Percentiles rank a stretch among this genome's conserved stretches.
These are phyloP conservation scores for Aramus guarauna DNA, from an alignment of 2,113 vertebrate species.

Conservation along the genomic window DNA sequence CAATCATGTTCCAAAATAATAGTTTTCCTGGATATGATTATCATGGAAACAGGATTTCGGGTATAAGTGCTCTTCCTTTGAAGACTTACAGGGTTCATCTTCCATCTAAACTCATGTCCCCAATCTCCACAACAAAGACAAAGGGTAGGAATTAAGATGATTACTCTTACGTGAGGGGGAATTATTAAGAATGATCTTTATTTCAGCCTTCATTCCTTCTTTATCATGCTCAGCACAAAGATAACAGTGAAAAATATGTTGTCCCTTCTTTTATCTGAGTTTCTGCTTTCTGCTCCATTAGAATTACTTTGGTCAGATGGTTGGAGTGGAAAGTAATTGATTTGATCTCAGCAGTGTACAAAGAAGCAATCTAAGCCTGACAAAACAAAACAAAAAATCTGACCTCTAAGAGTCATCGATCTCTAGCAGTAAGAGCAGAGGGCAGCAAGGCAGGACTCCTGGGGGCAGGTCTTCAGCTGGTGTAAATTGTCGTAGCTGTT, in stretches of 20 bases:
- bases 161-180: slow-evolving; percentile 30
- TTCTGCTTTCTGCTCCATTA: slow-evolving; percentile 65
- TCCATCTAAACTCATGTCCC: slow-evolving; percentile 50
- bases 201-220: slow-evolving; percentile 52
- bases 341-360: slow-evolving; percentile 42
- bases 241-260: slow-evolving; percentile 36
- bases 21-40: slow-evolving; percentile 64
- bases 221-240: slow-evolving; percentile 43
- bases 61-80: slow-evolving; percentile 29
- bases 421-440: slow-evolving; percentile 40
- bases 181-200: slow-evolving; percentile 43
- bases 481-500: slow-evolving; percentile 40
- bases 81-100: slow-evolving; percentile 43
- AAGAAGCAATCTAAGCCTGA: slow-evolving; percentile 49
- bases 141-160: slow-evolving; percentile 39
- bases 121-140: slow-evolving; percentile 45
- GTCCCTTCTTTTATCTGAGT: slow-evolving; percentile 56
- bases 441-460: slow-evolving; percentile 28
- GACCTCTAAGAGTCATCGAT: slow-evolving; percentile 66
- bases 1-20: slow-evolving; percentile 64
- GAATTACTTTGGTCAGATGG: slow-evolving; percentile 62
- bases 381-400: slow-evolving; percentile 67
- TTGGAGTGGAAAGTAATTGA: slow-evolving; percentile 60
- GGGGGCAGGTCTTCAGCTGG: slow-evolving; percentile 47
- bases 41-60: slow-evolving; percentile 29